Percentiles rank a stretch among this genome's conserved stretches.
These are phyloP conservation scores for Eulemur rubriventer DNA, from an alignment of 2,797 vertebrate genomes.

Conservation along the genomic window DNA sequence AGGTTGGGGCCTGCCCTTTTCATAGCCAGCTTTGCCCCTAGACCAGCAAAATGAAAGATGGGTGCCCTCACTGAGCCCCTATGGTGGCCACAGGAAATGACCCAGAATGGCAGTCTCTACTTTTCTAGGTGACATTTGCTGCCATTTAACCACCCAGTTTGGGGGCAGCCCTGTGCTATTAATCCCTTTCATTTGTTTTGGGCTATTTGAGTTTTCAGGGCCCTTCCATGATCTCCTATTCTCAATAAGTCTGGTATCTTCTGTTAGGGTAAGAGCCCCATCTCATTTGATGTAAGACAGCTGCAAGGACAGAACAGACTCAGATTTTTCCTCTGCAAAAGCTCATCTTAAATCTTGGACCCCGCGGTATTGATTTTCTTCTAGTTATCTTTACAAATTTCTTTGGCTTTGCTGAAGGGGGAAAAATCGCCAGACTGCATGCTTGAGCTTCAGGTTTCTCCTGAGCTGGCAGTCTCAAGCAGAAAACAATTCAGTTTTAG, in stretches of 20 bases:
- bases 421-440: not conserved
- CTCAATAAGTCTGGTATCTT: not conserved
- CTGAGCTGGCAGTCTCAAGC: not conserved
- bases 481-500: not conserved
- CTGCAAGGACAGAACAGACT: constrained; percentile 14
- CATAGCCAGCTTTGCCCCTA: not conserved
- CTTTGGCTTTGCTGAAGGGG: constrained; percentile 43
- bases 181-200: constrained; percentile 23
- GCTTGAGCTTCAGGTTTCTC: constrained; percentile 66
- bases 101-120: not conserved
- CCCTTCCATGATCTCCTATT: not conserved
- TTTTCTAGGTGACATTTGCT: constrained; percentile 26
- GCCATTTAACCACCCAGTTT: not conserved
- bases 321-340: constrained; percentile 39
- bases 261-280: not conserved
- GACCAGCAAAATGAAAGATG: not conserved
- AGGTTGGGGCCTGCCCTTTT: not conserved
- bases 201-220: not conserved
- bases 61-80: not conserved
- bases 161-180: not conserved
- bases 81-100: not conserved
- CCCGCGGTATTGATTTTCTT: constrained; percentile 57
- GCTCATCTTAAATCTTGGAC: constrained; percentile 39
- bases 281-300: constrained; percentile 25
- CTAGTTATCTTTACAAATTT: constrained; percentile 62